Base-by-base conservation (phyloP, 2,797 vertebrate species). In the Pantherophis alleghaniensis region DNA sequence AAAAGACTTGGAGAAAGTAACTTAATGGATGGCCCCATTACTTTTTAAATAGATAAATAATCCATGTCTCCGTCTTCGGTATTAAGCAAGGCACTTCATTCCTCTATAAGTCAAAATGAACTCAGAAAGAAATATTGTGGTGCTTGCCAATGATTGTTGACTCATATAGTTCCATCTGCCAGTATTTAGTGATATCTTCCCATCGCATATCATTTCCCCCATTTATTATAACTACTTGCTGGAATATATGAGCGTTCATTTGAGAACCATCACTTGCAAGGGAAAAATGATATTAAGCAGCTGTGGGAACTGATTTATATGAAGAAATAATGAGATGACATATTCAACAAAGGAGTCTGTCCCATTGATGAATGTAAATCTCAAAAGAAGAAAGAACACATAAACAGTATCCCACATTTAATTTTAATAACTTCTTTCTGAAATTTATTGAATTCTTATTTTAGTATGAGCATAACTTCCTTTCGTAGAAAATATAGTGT, bases 361-460 rank as follows among this genome's bases (percentile, higher is more conserved):
- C 32, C 66, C 53, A 57, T 79, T 56, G 55, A 57, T 79, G 20
- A 91, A 57, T 42, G 53, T 74, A 91, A 79, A 79, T 79, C 53
- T 79, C 20, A 79, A 91, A 22, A 91, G n/a, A 91, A 42, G 42
- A 56, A 56, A 79, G 66, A 91, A 79, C 24, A 28, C 89, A 74
- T 55, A 74, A 90, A 69, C 20, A 79, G 22, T 79, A 56, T 56
- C 22, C 32, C 53, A 79, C 20, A 42, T 74, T 32, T 91, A 79
- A 90, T 90, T 90, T 57, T 56, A 90, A 57, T 37, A 91, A 91
- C 56, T 91, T 91, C 37, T 91, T 91, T 42, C 69, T 57, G 53
- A 69, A 63, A 66, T 90, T 69, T 69, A 66, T 69, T 90, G 47
- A 66, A 66, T 90, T 90, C 51, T 63, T 28, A 53, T 90, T 55